Percentiles rank a stretch among this genome's conserved stretches.
Evolutionary conservation across 2,888 invertebrate species (phyloP).

Genomic region (Masnerella sp.): DNA sequence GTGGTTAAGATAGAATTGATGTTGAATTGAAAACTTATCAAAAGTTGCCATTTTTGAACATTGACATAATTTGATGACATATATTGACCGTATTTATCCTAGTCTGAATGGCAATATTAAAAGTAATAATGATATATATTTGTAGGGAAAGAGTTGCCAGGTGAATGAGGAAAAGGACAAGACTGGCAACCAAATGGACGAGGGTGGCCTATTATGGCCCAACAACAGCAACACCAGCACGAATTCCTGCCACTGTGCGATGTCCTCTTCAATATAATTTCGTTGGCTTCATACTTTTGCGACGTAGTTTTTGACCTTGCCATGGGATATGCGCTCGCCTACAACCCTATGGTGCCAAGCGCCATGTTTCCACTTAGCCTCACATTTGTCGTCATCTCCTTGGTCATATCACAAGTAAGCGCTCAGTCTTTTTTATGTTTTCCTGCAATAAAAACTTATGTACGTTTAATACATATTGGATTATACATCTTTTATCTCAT

Average conservation of each 20-base stretch:
- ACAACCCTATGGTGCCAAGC: conserved; percentile 74
- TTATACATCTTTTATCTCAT: too few species aligned
- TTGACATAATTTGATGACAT: too few species aligned
- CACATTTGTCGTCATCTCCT: conserved; percentile 85
- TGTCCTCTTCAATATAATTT: conserved; percentile 93
- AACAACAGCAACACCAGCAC: conserved; percentile 73
- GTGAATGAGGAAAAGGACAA: conserved; percentile 59
- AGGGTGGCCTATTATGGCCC: conserved; percentile 77
- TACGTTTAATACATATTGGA: too few species aligned
- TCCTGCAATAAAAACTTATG: too few species aligned
- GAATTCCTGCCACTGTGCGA: conserved; percentile 95
- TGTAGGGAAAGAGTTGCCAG: too few species aligned
- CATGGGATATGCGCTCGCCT: conserved; percentile 89
- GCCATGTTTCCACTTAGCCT: conserved; percentile 78
- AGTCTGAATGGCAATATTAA: too few species aligned
- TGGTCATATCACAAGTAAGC: conserved; percentile 86
- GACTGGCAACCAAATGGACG: conserved; percentile 75
- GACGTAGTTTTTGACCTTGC: conserved; percentile 93
- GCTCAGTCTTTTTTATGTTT: too few species aligned
- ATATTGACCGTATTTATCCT: too few species aligned
- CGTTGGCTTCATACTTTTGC: conserved; percentile 92
- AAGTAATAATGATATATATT: too few species aligned
- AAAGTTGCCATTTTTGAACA: too few species aligned
- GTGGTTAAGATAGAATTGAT: too few species aligned
- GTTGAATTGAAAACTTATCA: too few species aligned